phyloP scores from a whole-genome alignment of 2,888 invertebrate species.

The Tetrapedia diversipes region DNA sequence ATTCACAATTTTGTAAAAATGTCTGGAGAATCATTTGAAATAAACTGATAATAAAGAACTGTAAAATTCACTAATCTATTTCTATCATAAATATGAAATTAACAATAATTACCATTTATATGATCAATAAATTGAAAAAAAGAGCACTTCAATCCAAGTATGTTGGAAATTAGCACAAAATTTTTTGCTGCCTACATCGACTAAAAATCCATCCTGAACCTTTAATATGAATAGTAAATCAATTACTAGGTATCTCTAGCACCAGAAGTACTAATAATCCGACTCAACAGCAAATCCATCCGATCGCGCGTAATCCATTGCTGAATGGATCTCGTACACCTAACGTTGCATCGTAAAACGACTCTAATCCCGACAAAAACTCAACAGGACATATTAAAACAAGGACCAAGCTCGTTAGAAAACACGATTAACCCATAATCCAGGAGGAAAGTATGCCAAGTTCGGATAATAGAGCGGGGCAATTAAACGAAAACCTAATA shows the following conservation, averaged over 20 bases:
- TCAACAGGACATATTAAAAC: constrained; percentile 14
- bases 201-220: neutral
- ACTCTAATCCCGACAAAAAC: neutral
- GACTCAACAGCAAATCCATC: neutral
- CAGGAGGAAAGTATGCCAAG: constrained; percentile 19
- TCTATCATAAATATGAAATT: no score
- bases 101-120: no score
- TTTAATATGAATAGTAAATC: no score
- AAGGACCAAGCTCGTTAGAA: constrained; percentile 40
- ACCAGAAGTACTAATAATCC: neutral
- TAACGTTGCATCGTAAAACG: neutral
- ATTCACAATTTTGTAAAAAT: no score
- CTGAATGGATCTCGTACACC: neutral
- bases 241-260: no score
- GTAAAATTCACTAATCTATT: no score
- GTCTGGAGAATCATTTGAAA: no score
- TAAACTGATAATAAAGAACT: no score
- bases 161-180: no score
- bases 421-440: constrained; percentile 37
- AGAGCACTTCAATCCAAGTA: no score
- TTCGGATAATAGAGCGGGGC: constrained; percentile 18
- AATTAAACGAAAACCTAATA: constrained; percentile 66
- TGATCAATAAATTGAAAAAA: no score
- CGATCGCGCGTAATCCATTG: neutral
- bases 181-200: neutral